Evolutionary conservation across 2,888 invertebrate genomes (phyloP).

Genomic region (Nebria brevicollis): DNA sequence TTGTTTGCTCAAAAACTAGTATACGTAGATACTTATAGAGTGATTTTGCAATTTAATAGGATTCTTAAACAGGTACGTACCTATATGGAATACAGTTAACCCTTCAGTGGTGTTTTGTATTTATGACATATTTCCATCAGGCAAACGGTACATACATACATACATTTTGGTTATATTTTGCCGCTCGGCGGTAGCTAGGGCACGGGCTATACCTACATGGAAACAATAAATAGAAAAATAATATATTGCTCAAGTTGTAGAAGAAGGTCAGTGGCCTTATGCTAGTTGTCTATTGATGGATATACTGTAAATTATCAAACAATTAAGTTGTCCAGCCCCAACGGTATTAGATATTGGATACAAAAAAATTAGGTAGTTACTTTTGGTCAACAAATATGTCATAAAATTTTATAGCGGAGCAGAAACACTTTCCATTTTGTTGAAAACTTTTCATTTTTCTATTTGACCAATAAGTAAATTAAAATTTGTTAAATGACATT

Average conservation of each 20-base stretch:
- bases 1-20: background rate
- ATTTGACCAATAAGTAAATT: too few species aligned
- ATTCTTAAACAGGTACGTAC: background rate
- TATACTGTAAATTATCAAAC: slow-evolving; percentile 39
- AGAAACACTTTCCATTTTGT: background rate
- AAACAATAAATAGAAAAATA: slow-evolving; percentile 15
- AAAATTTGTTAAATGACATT: too few species aligned
- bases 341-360: background rate
- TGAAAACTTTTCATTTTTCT: background rate
- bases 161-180: background rate
- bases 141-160: slow-evolving; percentile 7
- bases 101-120: background rate
- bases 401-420: background rate
- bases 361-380: too few species aligned
- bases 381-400: background rate
- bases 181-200: background rate
- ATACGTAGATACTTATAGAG: too few species aligned
- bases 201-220: background rate
- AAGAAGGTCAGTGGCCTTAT: slow-evolving; percentile 40
- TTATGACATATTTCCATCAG: slow-evolving; percentile 38
- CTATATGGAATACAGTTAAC: background rate
- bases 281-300: slow-evolving; percentile 21
- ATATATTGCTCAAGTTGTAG: slow-evolving; percentile 39
- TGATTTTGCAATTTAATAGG: too few species aligned
- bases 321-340: slow-evolving; percentile 41